phyloP scores from a whole-genome alignment of 2,797 vertebrate genomes.

The Lepus townsendii region DNA sequence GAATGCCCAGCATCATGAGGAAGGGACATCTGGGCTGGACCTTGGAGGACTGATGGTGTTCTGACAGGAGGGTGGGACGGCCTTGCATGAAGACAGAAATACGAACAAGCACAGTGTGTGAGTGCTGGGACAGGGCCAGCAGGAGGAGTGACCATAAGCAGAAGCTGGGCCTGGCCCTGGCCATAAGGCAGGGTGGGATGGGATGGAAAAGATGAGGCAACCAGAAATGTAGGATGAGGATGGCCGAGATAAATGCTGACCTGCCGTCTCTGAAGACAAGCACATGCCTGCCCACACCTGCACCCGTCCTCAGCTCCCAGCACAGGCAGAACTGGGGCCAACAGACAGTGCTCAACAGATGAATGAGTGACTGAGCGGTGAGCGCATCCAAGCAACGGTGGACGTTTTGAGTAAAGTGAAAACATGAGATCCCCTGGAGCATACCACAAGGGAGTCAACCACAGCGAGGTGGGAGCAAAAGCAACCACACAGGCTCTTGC shows the following conservation, averaged over 20 bases:
- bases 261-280: background rate
- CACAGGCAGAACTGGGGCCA: background rate
- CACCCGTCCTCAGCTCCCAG: background rate
- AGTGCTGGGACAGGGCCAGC: background rate
- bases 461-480: background rate
- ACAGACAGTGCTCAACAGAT: background rate
- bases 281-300: background rate
- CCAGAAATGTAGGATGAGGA: background rate
- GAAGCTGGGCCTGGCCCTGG: background rate
- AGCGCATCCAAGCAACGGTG: background rate
- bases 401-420: conserved; percentile 39
- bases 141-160: background rate
- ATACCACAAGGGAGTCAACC: background rate
- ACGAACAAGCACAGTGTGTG: background rate
- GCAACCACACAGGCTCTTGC: too few relatives aligned
- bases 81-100: background rate
- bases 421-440: background rate
- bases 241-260: background rate
- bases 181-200: background rate
- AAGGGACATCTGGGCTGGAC: background rate
- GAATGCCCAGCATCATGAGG: background rate
- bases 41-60: background rate
- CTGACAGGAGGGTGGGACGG: background rate
- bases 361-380: background rate
- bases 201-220: background rate